Evolutionary conservation across 2,113 vertebrate genomes (phyloP).

Genomic region (Neopipo cinnamomea): DNA sequence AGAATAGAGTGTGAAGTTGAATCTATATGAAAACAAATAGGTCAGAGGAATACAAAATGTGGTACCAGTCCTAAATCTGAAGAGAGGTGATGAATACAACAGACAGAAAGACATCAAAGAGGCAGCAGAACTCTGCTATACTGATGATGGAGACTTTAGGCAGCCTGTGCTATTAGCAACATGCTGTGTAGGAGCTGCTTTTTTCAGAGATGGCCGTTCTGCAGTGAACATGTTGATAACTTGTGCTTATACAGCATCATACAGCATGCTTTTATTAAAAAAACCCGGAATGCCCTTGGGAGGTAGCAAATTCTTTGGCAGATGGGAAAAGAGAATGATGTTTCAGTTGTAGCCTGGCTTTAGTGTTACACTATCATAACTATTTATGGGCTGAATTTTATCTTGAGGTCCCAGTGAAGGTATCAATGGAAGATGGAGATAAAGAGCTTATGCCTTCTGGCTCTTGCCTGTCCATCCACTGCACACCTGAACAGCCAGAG

Average conservation of each 20-base stretch:
- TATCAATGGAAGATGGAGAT: background rate
- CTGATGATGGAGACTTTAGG: background rate
- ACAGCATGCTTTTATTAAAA: background rate
- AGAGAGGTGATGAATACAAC: background rate
- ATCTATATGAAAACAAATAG: slow-evolving; percentile 37
- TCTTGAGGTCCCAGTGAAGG: background rate
- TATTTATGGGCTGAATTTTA: background rate
- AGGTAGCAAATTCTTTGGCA: background rate
- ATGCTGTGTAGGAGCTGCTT: background rate
- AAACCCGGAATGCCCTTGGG: background rate
- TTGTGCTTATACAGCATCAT: background rate
- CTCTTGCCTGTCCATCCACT: background rate
- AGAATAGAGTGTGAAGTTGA: slow-evolving; percentile 26
- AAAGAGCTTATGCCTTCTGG: background rate
- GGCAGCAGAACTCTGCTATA: background rate
- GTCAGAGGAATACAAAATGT: slow-evolving; percentile 34
- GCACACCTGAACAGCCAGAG: background rate
- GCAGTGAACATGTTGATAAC: background rate
- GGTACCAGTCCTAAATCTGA: slow-evolving; percentile 12
- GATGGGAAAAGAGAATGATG: background rate
- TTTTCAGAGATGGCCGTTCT: background rate
- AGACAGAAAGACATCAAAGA: background rate
- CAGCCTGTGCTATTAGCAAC: background rate
- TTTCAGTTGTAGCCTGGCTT: background rate
- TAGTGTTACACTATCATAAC: background rate